A percentile compares a stretch with the other conserved stretches of the same genome.
Evolutionary conservation across 2,113 vertebrate species (phyloP).

Genomic region (Pseudopipra pipra): DNA sequence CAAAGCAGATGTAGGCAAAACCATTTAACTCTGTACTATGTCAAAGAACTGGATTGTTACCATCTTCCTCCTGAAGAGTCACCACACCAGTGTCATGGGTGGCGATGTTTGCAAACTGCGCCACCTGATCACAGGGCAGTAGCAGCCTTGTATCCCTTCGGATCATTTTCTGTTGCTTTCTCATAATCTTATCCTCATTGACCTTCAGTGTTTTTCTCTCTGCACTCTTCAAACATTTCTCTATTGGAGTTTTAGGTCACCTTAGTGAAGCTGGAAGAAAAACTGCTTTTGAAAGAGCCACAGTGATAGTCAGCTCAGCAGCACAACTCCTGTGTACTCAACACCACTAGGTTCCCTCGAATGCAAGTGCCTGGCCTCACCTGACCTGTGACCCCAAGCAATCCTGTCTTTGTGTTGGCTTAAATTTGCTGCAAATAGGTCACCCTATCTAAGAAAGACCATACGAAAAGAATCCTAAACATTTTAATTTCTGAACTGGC

Average conservation of each 20-base stretch:
- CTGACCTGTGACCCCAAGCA: background rate
- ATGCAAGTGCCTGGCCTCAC: background rate
- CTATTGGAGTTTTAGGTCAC: background rate
- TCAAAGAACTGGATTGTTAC: background rate
- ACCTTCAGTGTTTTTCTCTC: background rate
- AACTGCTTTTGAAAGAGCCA: background rate
- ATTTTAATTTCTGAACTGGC: conserved; percentile 22
- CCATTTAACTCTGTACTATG: background rate
- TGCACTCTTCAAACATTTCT: background rate
- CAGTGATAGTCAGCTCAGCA: background rate
- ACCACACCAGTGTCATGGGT: background rate
- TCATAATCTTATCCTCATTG: background rate
- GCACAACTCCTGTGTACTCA: background rate
- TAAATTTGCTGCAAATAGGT: background rate
- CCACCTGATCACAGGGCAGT: background rate
- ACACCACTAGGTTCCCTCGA: background rate
- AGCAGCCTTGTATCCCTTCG: background rate
- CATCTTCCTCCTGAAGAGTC: background rate
- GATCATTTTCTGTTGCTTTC: background rate
- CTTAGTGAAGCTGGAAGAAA: background rate
- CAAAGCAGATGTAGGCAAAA: background rate
- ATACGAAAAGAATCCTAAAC: background rate
- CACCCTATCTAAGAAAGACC: background rate
- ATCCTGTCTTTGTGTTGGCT: background rate
- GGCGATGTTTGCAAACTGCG: background rate